Evolutionary conservation across 2,888 invertebrate species (phyloP).

Genomic region (Conomelus anceps): DNA sequence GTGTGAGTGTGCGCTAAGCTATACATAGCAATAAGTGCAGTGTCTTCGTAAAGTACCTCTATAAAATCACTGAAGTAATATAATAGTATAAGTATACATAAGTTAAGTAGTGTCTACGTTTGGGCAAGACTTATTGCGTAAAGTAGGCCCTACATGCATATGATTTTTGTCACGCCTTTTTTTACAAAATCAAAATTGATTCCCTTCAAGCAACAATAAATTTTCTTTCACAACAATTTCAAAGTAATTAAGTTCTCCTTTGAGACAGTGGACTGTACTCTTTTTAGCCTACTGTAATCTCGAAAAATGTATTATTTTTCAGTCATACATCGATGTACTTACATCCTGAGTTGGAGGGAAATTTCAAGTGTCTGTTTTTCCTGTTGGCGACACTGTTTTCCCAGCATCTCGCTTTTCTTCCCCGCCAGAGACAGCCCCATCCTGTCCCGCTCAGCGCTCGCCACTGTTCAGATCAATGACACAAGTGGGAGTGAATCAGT

Average conservation of each 20-base stretch:
- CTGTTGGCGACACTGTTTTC: neutral
- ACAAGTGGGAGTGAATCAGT: neutral
- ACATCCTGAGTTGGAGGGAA: neutral
- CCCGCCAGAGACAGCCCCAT: neutral
- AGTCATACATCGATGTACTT: neutral
- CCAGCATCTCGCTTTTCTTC: neutral
- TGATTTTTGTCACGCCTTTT: too few species aligned
- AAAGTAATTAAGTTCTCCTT: too few species aligned
- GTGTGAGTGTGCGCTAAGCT: too few species aligned
- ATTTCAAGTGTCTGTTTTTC: neutral
- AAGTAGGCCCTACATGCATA: too few species aligned
- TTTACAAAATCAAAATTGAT: neutral
- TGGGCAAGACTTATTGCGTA: too few species aligned
- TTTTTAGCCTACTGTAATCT: too few species aligned
- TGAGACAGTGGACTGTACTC: too few species aligned
- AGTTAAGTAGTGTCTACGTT: too few species aligned
- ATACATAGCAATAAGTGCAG: too few species aligned
- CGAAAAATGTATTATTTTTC: neutral
- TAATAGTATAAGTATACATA: too few species aligned
- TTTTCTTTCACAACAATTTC: neutral
- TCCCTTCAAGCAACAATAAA: neutral
- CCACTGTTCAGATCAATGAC: neutral
- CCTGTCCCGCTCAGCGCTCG: neutral
- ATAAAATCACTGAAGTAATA: too few species aligned
- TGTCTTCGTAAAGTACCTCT: too few species aligned